Evolutionary conservation across 2,113 vertebrate genomes (phyloP).

Genomic region (Cettia cetti): DNA sequence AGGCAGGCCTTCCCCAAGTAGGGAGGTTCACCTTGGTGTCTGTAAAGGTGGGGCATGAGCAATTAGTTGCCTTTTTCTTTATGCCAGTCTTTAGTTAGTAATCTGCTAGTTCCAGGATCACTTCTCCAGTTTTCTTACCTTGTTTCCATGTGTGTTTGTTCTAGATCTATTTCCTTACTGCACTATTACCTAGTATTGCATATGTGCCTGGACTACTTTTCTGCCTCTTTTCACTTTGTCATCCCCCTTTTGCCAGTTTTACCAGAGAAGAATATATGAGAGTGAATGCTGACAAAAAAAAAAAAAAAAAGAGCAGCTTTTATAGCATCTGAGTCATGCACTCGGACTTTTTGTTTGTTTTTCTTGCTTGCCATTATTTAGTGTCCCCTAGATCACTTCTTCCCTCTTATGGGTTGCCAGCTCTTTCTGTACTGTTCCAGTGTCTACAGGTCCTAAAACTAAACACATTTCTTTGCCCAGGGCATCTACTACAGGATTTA

Average conservation of each 20-base stretch:
- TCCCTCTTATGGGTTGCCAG: background rate
- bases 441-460: background rate
- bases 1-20: background rate
- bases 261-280: background rate
- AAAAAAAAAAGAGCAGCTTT: background rate
- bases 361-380: background rate
- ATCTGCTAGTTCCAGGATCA: background rate
- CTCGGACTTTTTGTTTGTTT: background rate
- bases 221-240: background rate
- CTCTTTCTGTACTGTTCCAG: background rate
- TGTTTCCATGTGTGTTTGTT: background rate
- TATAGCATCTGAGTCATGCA: background rate
- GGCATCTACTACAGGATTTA: background rate
- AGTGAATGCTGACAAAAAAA: background rate
- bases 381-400: background rate
- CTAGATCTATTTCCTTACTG: background rate
- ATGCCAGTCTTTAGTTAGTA: background rate
- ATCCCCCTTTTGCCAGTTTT: background rate
- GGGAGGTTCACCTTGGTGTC: background rate
- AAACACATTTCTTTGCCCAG: background rate
- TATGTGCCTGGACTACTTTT: background rate
- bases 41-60: background rate
- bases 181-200: background rate
- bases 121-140: fast-evolving
- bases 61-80: background rate